phyloP scores from a whole-genome alignment of 2,888 invertebrate species.

The Melanargia galathea region DNA sequence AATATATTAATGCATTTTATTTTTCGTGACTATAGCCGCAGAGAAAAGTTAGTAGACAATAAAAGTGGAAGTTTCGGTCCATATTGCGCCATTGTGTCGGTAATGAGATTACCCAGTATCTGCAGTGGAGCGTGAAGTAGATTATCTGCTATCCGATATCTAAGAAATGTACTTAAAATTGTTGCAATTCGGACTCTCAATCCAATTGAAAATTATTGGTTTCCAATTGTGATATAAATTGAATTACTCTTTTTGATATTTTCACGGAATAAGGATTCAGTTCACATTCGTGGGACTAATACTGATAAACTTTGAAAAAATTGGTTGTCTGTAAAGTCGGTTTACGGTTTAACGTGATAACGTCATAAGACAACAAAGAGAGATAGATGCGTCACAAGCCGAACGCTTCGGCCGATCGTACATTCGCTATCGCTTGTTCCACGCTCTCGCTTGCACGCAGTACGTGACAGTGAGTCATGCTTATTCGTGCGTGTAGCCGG shows the following conservation, averaged over 20 bases:
- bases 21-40: not conserved
- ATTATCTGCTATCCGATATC: constrained; percentile 17
- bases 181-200: constrained; percentile 6
- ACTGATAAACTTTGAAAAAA: too few relatives aligned
- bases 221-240: constrained; percentile 9
- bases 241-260: constrained; percentile 5
- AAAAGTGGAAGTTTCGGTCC: constrained; percentile 24
- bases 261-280: not conserved
- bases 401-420: too few relatives aligned
- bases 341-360: too few relatives aligned
- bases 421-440: too few relatives aligned
- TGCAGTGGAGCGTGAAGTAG: constrained; percentile 17
- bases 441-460: too few relatives aligned
- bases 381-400: too few relatives aligned
- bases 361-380: too few relatives aligned
- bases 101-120: constrained; percentile 19
- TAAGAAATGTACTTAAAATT: constrained; percentile 18
- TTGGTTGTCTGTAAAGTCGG: too few relatives aligned
- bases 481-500: too few relatives aligned
- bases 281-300: not conserved
- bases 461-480: too few relatives aligned
- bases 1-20: not conserved
- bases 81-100: constrained; percentile 11
- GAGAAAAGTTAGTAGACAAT: constrained; percentile 27
- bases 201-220: constrained; percentile 18